These are phyloP conservation scores for Fukomys damarensis DNA, from an alignment of 2,113 vertebrate genomes.

Conservation along the genomic window DNA sequence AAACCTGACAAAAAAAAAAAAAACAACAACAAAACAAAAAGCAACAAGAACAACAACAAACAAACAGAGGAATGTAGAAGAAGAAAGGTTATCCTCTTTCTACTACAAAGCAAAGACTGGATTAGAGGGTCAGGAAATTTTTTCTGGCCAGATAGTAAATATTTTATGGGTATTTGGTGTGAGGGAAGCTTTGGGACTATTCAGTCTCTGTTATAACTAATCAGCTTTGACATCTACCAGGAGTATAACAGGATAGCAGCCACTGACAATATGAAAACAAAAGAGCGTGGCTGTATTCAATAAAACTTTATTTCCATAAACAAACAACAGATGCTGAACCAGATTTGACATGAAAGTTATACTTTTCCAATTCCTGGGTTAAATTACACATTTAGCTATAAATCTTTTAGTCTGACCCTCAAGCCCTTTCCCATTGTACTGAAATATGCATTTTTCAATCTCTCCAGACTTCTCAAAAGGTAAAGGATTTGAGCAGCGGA, in stretches of 20 bases:
- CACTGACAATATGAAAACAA: neutral
- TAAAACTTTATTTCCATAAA: constrained; percentile 31
- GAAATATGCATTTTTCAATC: neutral
- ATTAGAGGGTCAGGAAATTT: neutral
- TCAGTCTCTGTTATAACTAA: neutral
- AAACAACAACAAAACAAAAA: too few species aligned
- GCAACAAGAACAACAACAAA: too few species aligned
- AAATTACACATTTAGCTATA: neutral
- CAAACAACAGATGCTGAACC: neutral
- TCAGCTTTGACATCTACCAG: neutral
- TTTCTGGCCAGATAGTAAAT: neutral
- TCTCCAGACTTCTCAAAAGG: neutral
- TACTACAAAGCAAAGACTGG: neutral
- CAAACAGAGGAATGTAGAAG: too few species aligned
- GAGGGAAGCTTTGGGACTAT: neutral
- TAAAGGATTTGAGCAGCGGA: neutral
- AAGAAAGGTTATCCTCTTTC: neutral
- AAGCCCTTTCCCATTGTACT: neutral
- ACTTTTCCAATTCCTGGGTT: neutral
- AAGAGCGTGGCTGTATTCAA: neutral
- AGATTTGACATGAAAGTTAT: neutral
- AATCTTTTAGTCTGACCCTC: neutral
- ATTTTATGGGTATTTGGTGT: neutral
- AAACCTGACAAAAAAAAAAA: too few species aligned
- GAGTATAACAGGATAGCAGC: neutral